phyloP scores from a whole-genome alignment of 2,888 invertebrate species.

The Drosophila rellima region DNA sequence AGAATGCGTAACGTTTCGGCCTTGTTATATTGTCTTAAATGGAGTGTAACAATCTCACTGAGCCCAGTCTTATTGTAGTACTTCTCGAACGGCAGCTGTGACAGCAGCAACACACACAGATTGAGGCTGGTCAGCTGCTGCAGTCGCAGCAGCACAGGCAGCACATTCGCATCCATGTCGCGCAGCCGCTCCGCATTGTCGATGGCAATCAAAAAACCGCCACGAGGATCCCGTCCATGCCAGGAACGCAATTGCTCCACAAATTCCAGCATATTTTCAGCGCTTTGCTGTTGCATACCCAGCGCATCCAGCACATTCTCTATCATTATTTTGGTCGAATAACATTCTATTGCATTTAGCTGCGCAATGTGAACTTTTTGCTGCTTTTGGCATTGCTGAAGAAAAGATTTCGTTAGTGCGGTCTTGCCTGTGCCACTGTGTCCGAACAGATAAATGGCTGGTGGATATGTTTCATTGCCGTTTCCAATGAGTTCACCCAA shows the following conservation, averaged over 20 bases:
- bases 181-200: conserved; percentile 93
- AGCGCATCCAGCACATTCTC: conserved; percentile 90
- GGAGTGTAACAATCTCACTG: conserved; percentile 90
- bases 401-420: conserved; percentile 88
- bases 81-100: conserved; percentile 93
- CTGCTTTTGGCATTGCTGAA: conserved; percentile 87
- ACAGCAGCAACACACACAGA: conserved; percentile 91
- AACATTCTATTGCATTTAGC: conserved; percentile 94
- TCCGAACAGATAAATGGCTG: conserved; percentile 92
- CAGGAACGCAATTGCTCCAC: conserved; percentile 86
- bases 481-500: conserved; percentile 82
- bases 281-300: conserved; percentile 71
- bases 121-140: conserved; percentile 91
- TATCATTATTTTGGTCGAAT: conserved; percentile 90
- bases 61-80: conserved; percentile 90
- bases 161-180: conserved; percentile 90
- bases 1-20: conserved; percentile 88
- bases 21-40: conserved; percentile 93
- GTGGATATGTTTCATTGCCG: conserved; percentile 88
- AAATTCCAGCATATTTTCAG: conserved; percentile 90
- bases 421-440: conserved; percentile 94
- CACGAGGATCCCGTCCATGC: conserved; percentile 37
- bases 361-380: conserved; percentile 86
- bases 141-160: conserved; percentile 90
- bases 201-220: conserved; percentile 88